These are phyloP conservation scores for Sinhomidia bicolor DNA, from an alignment of 2,888 invertebrate genomes.

Conservation along the genomic window DNA sequence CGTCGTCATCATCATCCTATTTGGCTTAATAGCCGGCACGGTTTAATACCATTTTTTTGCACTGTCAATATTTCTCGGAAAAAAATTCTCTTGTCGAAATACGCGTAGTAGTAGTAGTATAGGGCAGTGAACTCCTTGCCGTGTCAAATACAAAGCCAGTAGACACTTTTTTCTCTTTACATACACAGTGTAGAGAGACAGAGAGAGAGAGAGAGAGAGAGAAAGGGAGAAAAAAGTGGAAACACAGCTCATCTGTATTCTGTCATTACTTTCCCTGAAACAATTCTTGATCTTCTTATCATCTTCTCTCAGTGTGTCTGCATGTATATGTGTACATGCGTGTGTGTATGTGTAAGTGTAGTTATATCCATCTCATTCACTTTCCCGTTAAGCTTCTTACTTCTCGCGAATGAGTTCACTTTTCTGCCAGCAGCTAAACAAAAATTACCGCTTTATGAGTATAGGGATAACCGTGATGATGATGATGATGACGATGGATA, in stretches of 20 bases:
- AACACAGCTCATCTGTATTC: slow-evolving; percentile 45
- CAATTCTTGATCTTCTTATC: slow-evolving; percentile 43
- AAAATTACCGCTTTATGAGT: not conserved
- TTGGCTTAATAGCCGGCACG: not conserved
- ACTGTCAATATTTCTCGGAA: not conserved
- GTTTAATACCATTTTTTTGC: not conserved
- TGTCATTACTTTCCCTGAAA: slow-evolving; percentile 53
- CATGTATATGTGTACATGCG: no score
- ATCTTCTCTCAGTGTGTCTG: not conserved
- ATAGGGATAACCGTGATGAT: no score
- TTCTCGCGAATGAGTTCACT: not conserved
- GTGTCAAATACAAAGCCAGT: no score
- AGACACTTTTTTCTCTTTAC: no score
- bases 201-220: no score
- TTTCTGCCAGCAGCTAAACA: not conserved
- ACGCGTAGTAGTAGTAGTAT: not conserved
- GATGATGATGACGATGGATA: slow-evolving; percentile 11
- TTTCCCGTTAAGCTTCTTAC: not conserved
- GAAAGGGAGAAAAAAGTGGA: not conserved
- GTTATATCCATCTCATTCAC: not conserved
- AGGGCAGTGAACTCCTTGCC: slow-evolving; percentile 53
- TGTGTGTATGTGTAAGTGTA: no score
- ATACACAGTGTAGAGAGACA: no score
- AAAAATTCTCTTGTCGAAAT: no score
- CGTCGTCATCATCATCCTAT: not conserved